Percentiles rank a stretch among this genome's conserved stretches.
Conservation (phyloP, 2,113 vertebrate species). For the Xiphophorus couchianus region DNA sequence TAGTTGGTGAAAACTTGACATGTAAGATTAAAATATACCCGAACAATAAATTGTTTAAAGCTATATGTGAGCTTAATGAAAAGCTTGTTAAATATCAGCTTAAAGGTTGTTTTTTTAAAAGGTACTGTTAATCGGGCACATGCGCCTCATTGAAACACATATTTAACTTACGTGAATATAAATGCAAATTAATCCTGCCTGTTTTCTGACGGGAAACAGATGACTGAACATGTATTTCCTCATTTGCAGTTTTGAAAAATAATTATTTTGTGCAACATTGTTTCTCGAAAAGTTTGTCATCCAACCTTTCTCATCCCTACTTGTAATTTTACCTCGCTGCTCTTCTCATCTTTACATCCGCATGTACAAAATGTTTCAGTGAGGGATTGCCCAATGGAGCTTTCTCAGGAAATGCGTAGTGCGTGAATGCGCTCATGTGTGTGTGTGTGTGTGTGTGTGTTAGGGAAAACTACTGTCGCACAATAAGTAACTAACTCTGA, state of each 20-base stretch:
- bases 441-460: neutral
- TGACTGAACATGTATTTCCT: neutral
- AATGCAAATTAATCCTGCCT: neutral
- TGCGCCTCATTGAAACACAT: too few relatives aligned
- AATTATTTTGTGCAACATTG: neutral
- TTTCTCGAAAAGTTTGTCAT: neutral
- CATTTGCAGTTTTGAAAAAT: conserved; percentile 2
- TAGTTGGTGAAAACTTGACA: too few relatives aligned
- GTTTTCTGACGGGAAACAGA: neutral
- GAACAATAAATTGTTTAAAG: neutral
- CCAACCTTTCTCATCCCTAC: neutral
- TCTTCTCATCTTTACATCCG: conserved; percentile 33
- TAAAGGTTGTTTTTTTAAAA: too few relatives aligned
- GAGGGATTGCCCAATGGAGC: conserved; percentile 40
- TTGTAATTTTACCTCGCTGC: conserved; percentile 4
- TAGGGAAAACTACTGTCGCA: conserved; percentile 29
- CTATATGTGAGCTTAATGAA: neutral
- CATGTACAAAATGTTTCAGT: conserved; percentile 7
- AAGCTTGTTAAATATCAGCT: too few relatives aligned
- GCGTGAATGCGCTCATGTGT: neutral
- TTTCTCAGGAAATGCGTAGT: conserved; percentile 52
- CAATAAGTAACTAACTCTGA: conserved; percentile 45
- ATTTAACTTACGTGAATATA: neutral
- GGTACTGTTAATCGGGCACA: too few relatives aligned
- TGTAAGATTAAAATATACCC: too few relatives aligned